Evolutionary conservation across 2,888 invertebrate species (phyloP).

Genomic region (Aleiodes leptofemur): DNA sequence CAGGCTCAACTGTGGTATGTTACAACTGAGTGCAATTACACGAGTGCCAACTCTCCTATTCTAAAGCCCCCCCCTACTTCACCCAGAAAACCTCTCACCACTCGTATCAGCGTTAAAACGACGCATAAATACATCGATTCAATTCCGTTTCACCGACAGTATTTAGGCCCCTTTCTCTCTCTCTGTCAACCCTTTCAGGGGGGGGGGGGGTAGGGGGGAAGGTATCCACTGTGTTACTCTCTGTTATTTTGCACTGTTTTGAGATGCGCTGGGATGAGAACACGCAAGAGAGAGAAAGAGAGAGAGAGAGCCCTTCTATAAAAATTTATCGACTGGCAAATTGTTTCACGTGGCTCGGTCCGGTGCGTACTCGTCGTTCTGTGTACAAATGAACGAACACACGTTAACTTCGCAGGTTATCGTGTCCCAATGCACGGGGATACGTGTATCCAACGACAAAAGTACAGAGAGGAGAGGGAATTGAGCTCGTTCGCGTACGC

Average conservation of each 20-base stretch:
- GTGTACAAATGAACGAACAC: constrained; percentile 61
- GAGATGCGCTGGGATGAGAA: constrained; percentile 12
- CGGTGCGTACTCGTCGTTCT: constrained; percentile 61
- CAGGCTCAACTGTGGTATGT: constrained; percentile 44
- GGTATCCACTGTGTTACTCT: constrained; percentile 36
- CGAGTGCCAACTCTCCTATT: constrained; percentile 69
- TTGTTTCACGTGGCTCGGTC: constrained; percentile 73
- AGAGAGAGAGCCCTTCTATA: constrained; percentile 63
- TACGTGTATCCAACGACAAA: constrained; percentile 25
- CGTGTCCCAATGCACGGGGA: constrained; percentile 42
- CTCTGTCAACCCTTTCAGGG: constrained; percentile 23
- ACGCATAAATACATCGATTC: constrained; percentile 76
- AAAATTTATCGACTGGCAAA: constrained; percentile 76
- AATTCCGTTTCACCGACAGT: constrained; percentile 73
- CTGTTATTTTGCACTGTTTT: constrained; percentile 37
- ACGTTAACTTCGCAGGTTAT: constrained; percentile 42
- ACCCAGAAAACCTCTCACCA: constrained; percentile 42
- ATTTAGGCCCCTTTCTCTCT: constrained; percentile 24
- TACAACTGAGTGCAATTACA: constrained; percentile 67
- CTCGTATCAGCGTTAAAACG: constrained; percentile 64
- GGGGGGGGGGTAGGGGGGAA: constrained; percentile 29
- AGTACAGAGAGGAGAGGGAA: constrained; percentile 7
- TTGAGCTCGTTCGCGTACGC: constrained; percentile 64
- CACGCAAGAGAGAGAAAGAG: background rate
- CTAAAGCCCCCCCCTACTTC: constrained; percentile 57